Base-by-base conservation (phyloP, 1,140 invertebrate species). In the Panagrolaimus sp. region DNA sequence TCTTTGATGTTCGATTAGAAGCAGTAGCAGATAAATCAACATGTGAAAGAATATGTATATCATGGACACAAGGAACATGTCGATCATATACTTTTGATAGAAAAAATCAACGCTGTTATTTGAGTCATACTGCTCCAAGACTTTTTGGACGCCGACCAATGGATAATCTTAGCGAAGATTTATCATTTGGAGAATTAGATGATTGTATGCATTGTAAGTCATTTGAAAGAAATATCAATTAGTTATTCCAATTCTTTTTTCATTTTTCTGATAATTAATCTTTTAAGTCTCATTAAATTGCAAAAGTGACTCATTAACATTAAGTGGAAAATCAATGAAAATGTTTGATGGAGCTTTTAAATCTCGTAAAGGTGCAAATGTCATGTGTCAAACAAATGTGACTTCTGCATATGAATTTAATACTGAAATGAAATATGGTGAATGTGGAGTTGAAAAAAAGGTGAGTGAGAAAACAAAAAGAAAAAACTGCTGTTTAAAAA, bases 141-240 rank as follows among this genome's bases (percentile, higher is more conserved):
- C 20, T 57, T 5, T 20, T 57, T 11, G 51, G 51, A 11, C 11
- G 51, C 0, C 20, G n/a, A 11, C 51, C 51, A 20, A 57, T 57
- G 51, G 51, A 57, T 20, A 14, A 57, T 8, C n/a, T 57, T 0
- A 57, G 20, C 5, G 51, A 20, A 25, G 51, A 57, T 57, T 27
- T 57, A 20, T 57, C 51, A 11, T 57, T n/a, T 27, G 51, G 51
- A 20, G 51, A 57, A 57, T 27, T 57, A 25, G 51, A 57, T 57
- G 51, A 57, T 57, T 57, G 51, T 57, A 57, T 57, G 51, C 51
- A 57, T 25, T 57, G 51, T 57, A 16, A 27, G 51, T 57, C 14
- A 57, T 11, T 27, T 57, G 14, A 57, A 57, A 57, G 27, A 48
- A n/a, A 14, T 23, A n/a, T 57, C 20, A 20, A 57, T 57, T 57